Percentiles rank a stretch among this genome's conserved stretches.
Evolutionary conservation across 2,797 vertebrate genomes (phyloP).

Genomic region (Peromyscus melanophrys): DNA sequence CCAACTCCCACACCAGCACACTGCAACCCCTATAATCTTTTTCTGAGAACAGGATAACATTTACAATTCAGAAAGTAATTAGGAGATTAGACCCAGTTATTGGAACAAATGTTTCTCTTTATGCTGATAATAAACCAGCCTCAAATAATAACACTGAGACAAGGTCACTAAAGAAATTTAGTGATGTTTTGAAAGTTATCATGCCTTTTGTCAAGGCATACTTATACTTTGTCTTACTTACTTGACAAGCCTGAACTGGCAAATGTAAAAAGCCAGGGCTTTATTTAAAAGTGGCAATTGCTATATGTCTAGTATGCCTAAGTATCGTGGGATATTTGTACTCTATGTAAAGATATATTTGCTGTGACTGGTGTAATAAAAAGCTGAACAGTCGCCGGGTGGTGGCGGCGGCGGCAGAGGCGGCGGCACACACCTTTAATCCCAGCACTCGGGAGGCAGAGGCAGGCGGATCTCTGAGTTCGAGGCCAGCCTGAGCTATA

Average conservation of each 20-base stretch:
- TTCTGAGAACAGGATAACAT: background rate
- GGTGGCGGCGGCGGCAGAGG: too few species aligned
- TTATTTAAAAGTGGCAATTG: background rate
- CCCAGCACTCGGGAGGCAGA: too few species aligned
- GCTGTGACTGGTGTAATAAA: background rate
- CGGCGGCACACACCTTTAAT: too few species aligned
- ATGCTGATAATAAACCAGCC: background rate
- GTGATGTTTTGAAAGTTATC: background rate
- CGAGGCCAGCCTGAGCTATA: too few species aligned
- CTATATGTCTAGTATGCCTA: background rate
- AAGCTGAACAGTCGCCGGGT: background rate
- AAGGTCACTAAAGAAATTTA: background rate
- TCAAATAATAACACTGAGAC: background rate
- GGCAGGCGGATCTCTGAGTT: too few species aligned
- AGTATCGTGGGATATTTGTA: background rate
- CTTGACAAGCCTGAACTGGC: background rate
- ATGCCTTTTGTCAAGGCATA: background rate
- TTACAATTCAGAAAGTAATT: background rate
- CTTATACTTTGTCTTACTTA: background rate
- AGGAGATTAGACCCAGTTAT: background rate
- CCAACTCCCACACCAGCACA: background rate
- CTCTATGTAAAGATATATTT: background rate
- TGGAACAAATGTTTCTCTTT: background rate
- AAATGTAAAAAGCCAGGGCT: background rate
- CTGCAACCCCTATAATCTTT: background rate